phyloP scores from a whole-genome alignment of 2,888 invertebrate genomes.

The Seladonia tumulorum region DNA sequence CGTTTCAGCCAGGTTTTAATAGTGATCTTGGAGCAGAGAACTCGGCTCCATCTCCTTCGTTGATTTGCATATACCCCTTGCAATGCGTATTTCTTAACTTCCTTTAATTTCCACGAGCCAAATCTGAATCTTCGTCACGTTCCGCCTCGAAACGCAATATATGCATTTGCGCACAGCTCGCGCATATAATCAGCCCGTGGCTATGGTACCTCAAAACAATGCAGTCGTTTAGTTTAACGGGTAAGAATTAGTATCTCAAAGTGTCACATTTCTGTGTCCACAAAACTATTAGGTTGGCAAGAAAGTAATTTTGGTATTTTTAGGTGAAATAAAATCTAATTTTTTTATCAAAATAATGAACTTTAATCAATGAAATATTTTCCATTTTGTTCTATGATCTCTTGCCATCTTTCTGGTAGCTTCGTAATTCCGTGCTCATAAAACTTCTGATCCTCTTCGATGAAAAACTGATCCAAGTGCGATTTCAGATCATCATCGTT shows the following conservation, averaged over 20 bases:
- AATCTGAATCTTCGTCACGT: constrained; percentile 54
- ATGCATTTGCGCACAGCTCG: too few relatives aligned
- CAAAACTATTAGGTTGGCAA: too few relatives aligned
- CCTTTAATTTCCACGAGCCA: constrained; percentile 54
- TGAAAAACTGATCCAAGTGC: too few relatives aligned
- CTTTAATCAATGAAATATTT: too few relatives aligned
- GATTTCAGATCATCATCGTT: too few relatives aligned
- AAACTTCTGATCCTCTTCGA: too few relatives aligned
- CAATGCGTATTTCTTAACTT: constrained; percentile 29
- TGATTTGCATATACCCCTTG: constrained; percentile 56
- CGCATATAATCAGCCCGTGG: background rate
- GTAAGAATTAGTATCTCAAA: background rate
- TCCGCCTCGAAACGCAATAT: background rate
- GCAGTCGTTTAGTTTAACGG: background rate
- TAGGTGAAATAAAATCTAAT: too few relatives aligned
- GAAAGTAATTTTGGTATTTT: too few relatives aligned
- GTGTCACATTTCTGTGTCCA: background rate
- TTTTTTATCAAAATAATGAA: too few relatives aligned
- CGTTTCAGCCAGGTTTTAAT: constrained; percentile 52
- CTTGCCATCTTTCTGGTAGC: too few relatives aligned
- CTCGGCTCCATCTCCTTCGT: constrained; percentile 19
- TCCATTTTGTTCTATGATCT: too few relatives aligned
- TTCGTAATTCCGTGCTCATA: too few relatives aligned
- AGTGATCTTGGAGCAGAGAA: background rate
- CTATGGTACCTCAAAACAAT: background rate